Base-by-base conservation (phyloP, 2,113 vertebrate genomes). In the Dasypus novemcinctus region DNA sequence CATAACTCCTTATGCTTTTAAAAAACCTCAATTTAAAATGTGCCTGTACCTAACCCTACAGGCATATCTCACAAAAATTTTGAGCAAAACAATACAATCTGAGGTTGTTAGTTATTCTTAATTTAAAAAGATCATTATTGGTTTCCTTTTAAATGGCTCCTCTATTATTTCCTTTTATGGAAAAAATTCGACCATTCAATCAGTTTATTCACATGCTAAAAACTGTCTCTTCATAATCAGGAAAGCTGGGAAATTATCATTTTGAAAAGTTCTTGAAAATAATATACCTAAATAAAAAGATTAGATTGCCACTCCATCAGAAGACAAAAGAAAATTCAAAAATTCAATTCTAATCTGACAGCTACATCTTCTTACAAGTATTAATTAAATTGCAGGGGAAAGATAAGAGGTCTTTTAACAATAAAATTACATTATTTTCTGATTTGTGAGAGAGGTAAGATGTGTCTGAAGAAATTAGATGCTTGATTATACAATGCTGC, bases 261-360 rank as follows among this genome's bases (percentile, higher is more conserved):
- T 97, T 97, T 38, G 95, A 97, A 97, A 97, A 95, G 92, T 85
- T 95, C 97, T 98, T 98, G 95, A 97, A 97, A 96, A 97, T 97
- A 97, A 97, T 96, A 84, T 79, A 96, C 82, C 96, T 95, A 97
- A 97, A 98, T 96, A 97, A 94, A 93, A 96, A 91, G 94, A 95
- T 90, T 87, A 83, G 96, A 97, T 96, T 97, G 94, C 92, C 94
- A 97, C 91, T 98, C 96, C 96, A 87, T 97, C 97, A 97, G 49
- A 89, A 98, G 95, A 97, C 91, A 98, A 98, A 95, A 95, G 79
- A 93, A 95, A 95, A 97, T 93, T 97, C 97, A 92, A 96, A 97
- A 91, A 95, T 90, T 97, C 93, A 91, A 71, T 97, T 97, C 87
- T 92, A 86, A 96, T 94, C 95, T 95, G 96, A 97, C 95, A 97